A percentile compares a stretch with the other conserved stretches of the same genome.
Conservation (phyloP, 2,113 vertebrate species). For the Prionailurus viverrinus region DNA sequence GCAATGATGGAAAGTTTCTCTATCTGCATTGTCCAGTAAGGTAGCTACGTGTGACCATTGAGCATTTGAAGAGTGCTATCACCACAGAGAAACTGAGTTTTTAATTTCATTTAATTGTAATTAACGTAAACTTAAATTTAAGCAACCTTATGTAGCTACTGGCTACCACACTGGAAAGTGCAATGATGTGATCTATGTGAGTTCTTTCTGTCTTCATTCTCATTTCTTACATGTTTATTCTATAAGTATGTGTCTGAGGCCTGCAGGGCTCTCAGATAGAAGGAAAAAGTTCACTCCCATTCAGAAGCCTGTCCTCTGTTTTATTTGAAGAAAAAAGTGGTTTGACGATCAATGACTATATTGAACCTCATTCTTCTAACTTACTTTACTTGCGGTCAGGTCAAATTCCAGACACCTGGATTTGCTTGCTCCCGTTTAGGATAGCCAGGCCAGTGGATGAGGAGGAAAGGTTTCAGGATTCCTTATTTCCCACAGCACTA, state of each 20-base stretch:
- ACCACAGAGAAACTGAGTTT: neutral
- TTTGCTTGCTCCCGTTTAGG: neutral
- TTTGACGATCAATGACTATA: neutral
- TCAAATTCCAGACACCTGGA: neutral
- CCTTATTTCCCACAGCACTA: neutral
- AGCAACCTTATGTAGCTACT: neutral
- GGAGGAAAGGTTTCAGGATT: neutral
- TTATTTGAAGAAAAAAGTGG: neutral
- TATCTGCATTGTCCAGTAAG: neutral
- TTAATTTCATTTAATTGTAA: slow-evolving; percentile 16
- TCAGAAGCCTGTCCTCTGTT: neutral
- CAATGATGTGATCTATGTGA: neutral
- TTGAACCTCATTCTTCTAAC: neutral
- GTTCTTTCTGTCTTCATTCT: neutral
- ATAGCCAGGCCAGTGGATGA: neutral
- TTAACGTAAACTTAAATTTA: neutral
- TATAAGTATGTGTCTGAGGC: neutral
- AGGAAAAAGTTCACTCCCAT: neutral
- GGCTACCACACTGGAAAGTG: neutral
- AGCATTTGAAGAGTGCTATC: neutral
- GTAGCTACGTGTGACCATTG: neutral
- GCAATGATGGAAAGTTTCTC: neutral
- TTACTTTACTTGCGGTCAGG: neutral
- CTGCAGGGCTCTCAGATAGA: neutral
- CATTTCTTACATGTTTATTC: slow-evolving; percentile 25